These are phyloP conservation scores for Ctenopoma kingsleyae DNA, from an alignment of 2,797 vertebrate species.

Conservation along the genomic window DNA sequence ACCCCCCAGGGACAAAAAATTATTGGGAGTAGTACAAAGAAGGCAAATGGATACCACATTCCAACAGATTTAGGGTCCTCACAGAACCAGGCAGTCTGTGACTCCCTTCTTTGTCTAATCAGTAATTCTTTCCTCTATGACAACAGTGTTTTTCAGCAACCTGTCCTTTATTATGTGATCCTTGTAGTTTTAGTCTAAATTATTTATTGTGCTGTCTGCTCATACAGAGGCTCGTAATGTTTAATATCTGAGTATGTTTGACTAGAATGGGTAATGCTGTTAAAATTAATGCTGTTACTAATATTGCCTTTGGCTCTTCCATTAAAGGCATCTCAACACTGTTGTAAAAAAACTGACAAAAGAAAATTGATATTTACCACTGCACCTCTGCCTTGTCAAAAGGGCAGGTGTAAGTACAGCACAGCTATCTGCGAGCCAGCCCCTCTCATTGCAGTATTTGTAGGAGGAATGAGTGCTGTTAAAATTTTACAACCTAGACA, in stretches of 20 bases:
- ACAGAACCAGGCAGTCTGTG: background rate
- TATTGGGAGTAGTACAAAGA: background rate
- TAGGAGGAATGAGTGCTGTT: slow-evolving; percentile 51
- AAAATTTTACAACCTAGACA: slow-evolving; percentile 59
- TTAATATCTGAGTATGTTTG: slow-evolving; percentile 19
- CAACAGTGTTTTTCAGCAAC: slow-evolving; percentile 4
- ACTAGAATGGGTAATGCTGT: slow-evolving; percentile 6
- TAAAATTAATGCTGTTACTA: slow-evolving; percentile 9
- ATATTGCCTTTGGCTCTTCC: background rate
- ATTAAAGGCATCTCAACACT: slow-evolving; percentile 11
- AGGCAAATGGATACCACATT: background rate
- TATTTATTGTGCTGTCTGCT: slow-evolving; percentile 16
- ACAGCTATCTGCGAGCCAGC: slow-evolving; percentile 26
- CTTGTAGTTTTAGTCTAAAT: slow-evolving; percentile 17
- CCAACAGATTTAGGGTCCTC: background rate
- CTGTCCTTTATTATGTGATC: slow-evolving; percentile 14
- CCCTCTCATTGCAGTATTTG: slow-evolving; percentile 41
- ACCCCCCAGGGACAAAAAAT: too few species aligned
- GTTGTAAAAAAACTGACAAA: slow-evolving; percentile 6
- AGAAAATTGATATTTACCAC: slow-evolving; percentile 53
- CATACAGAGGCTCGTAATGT: slow-evolving; percentile 20
- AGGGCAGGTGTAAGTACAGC: slow-evolving; percentile 33
- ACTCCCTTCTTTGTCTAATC: background rate
- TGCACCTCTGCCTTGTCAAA: slow-evolving; percentile 26
- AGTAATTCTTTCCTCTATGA: background rate